A percentile compares a stretch with the other conserved stretches of the same genome.
phyloP scores from a whole-genome alignment of 2,888 invertebrate species.

The Cantharis flavilabris region DNA sequence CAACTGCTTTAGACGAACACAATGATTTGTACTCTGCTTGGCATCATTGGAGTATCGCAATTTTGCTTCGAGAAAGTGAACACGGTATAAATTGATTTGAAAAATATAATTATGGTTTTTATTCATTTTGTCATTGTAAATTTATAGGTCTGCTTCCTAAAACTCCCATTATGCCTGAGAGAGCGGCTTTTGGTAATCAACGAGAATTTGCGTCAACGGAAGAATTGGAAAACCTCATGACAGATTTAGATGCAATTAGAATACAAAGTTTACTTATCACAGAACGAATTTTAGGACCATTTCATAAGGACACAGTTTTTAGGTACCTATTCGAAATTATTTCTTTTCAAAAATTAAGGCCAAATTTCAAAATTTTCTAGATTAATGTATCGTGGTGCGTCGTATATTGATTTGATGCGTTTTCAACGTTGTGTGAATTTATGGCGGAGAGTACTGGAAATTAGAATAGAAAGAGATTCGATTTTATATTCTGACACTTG shows the following conservation, averaged over 20 bases:
- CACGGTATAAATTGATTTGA: conserved; percentile 35
- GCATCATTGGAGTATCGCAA: conserved; percentile 80
- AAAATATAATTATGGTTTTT: background rate
- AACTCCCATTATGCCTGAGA: conserved; percentile 60
- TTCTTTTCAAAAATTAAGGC: background rate
- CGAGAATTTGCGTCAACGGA: conserved; percentile 74
- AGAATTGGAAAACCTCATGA: conserved; percentile 74
- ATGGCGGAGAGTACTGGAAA: conserved; percentile 82
- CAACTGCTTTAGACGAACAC: conserved; percentile 87
- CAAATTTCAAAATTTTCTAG: conserved; percentile 34
- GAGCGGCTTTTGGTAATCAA: conserved; percentile 68
- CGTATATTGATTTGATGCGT: conserved; percentile 72
- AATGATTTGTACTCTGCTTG: conserved; percentile 75
- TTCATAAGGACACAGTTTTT: conserved; percentile 87
- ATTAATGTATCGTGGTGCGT: conserved; percentile 65
- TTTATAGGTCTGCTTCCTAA: conserved; percentile 54
- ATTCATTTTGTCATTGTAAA: background rate
- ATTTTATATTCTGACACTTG: conserved; percentile 79
- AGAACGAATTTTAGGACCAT: conserved; percentile 82
- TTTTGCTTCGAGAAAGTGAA: conserved; percentile 61
- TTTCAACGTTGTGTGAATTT: conserved; percentile 86
- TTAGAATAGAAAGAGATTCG: conserved; percentile 79
- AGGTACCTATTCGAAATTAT: conserved; percentile 43
- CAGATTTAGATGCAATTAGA: conserved; percentile 84
- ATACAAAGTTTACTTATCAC: conserved; percentile 87